A percentile compares a stretch with the other conserved stretches of the same genome.
Conservation (phyloP, 2,797 vertebrate genomes). For the Pithecia hirsuta region DNA sequence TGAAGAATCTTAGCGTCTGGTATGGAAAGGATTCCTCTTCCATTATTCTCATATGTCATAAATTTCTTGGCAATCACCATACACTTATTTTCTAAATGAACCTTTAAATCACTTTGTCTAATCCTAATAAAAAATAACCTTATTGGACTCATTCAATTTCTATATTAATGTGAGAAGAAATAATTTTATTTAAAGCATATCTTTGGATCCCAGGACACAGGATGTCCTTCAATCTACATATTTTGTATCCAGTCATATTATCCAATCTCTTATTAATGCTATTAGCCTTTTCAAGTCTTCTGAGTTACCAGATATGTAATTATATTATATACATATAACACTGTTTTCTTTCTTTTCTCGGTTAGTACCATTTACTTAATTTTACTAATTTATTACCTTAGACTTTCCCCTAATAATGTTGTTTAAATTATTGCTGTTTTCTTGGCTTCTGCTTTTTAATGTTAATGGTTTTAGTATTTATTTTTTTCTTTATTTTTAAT, state of each 20-base stretch:
- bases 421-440: conserved; percentile 6
- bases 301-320: background rate
- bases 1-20: background rate
- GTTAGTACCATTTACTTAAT: background rate
- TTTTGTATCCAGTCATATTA: background rate
- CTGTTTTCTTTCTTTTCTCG: background rate
- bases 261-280: background rate
- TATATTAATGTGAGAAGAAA: background rate
- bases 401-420: background rate
- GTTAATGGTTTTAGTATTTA: background rate
- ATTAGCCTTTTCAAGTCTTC: background rate
- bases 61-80: background rate
- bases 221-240: background rate
- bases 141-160: background rate
- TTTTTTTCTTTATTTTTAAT: background rate
- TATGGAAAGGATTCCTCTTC: background rate
- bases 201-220: background rate
- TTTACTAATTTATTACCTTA: conserved; percentile 22
- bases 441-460: background rate
- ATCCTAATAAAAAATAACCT: background rate
- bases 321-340: background rate
- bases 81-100: conserved; percentile 16
- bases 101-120: background rate
- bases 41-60: background rate
- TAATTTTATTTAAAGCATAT: background rate